Evolutionary conservation across 2,797 vertebrate genomes (phyloP), one percentile per base, ranked within the genome.

Genomic region (Hippopotamyrus pictus): DNA sequence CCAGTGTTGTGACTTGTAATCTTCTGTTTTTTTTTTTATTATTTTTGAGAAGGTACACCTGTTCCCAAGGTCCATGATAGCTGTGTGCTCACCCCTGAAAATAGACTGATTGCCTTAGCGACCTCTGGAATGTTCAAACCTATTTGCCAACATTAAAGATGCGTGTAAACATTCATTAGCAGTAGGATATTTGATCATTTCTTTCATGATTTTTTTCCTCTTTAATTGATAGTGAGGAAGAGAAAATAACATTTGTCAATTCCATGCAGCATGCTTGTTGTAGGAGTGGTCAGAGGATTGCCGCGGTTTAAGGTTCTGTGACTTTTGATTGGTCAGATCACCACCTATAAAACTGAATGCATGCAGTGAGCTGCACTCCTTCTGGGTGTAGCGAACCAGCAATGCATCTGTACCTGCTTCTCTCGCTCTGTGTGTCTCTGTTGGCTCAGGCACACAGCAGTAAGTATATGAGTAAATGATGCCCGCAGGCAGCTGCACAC

Each of bases 371-470:
- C 73, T 59, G 37, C 62, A 53, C 84, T 90, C 82, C 4, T 90
- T 90, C 14, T 92, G 89, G 88, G 90, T 86, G 37, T 88, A 87
- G 62, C 89, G 22, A 44, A 88, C 85, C 29, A 88, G 93, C 53
- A 87, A 96, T 96, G 96, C 95, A 94, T 89, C 59, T 93, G 84
- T 11, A 92, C 65, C 87, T 92, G 29, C 33, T 94, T 25, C 79
- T 95, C 88, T 84, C 89, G 11, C 90, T 96, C 54, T 93, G 89
- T 5, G 65, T 92, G 83, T 91, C 92, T 91, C 93, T 96, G 91
- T 84, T 94, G 87, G 51, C 90, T 82, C 94, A 91, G 91, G 94
- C 92, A 85, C 85, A 93, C 89, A 91, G 93, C 91, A 94, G 96
- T 97, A 95, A 95, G 95, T 92, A 50, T 19, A 25, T 17, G 25